Base-by-base conservation (phyloP, 2,888 invertebrate species). In the Harmothoe impar region DNA sequence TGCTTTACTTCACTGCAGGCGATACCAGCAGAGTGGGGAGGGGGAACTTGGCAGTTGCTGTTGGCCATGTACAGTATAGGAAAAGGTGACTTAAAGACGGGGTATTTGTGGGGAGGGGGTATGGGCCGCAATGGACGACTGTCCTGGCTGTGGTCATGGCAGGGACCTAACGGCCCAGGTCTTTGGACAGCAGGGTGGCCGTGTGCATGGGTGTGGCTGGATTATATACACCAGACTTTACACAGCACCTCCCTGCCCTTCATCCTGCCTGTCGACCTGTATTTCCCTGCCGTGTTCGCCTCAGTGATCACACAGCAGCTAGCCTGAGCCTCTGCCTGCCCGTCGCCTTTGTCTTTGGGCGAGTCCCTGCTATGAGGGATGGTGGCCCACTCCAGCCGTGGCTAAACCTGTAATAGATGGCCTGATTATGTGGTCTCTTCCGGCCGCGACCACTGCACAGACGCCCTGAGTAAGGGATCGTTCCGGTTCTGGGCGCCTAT, bases 321-420 rank as follows among this genome's bases (percentile, higher is more conserved):
- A 7, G 29, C 72, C 25, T n/a, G 29, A 12, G 35, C 20, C 33
- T n/a, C 35, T 23, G 81, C 81, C 20, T 35, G 15, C 17, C 81
- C n/a, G 20, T 20, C 43, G 81, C 81, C 25, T 81, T 81, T 81
- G 81, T 81, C 31, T 81, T n/a, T 81, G 81, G 43, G 7, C 81
- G 20, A 23, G 23, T 15, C 15, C 15, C 1, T 33, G 43, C 33
- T 35, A 35, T 43, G 33, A 81, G 29, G 72, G 25, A 25, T 72
- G 29, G 72, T 3, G 72, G 29, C 29, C 72, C 25, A 17, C 81
- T 17, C 15, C 0, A n/a, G 81, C 43, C 35, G 15, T 15, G n/a
- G 35, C 23, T 43, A 81, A 35, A 43, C 81, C 81, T 3, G 35
- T 81, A 25, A 81, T 81, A 17, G 43, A 81, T 81, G 35, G 81